Base-by-base conservation (phyloP, 2,797 vertebrate genomes). In the Pangasius mekongensis region DNA sequence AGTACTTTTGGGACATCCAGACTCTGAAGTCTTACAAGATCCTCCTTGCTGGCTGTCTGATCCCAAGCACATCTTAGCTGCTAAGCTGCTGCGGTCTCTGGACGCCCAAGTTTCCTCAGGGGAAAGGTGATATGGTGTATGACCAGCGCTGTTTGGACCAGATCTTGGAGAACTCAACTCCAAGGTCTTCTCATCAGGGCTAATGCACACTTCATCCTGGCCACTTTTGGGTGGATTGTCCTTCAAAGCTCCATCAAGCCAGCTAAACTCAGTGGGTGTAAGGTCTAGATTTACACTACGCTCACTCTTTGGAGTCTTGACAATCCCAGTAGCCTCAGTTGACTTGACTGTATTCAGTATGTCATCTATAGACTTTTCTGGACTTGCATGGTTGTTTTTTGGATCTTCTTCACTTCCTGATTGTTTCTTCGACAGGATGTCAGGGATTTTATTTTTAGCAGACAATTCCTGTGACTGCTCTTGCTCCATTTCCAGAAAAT, bases 61-160 rank as follows among this genome's bases (percentile, higher is more conserved):
- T 89, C 96, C 96, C 0, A 92, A 39, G 76, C 91, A 92, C 89
- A 95, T 94, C 88, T 95, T 93, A 60, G 92, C 93, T 58, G 93
- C 95, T 0, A 95, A 86, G 73, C 94, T 93, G 90, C 92, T 95
- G 16, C 94, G 91, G 62, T 93, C 93, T 24, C 92, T 93, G 88
- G 96, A 96, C 93, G 95, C 95, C 24, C 91, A 92, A 36, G 94
- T 94, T 24, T 96, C 94, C 0, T 96, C 95, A 0, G 97, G 95
- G 0, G 97, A 97, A 16, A 97, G 95, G 86, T 97, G 96, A 78
- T 97, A 97, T 16, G 96, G 96, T 0, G 97, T 97, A 92, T 96
- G 96, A 0, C 96, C 96, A 0, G 96, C 95, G 0, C 96, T 96
- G 91, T 96, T 95, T 0, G 96, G 96, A 14, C 96, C 94, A 0